Base-by-base conservation (phyloP, 2,797 vertebrate species). In the Oryzias sinensis region DNA sequence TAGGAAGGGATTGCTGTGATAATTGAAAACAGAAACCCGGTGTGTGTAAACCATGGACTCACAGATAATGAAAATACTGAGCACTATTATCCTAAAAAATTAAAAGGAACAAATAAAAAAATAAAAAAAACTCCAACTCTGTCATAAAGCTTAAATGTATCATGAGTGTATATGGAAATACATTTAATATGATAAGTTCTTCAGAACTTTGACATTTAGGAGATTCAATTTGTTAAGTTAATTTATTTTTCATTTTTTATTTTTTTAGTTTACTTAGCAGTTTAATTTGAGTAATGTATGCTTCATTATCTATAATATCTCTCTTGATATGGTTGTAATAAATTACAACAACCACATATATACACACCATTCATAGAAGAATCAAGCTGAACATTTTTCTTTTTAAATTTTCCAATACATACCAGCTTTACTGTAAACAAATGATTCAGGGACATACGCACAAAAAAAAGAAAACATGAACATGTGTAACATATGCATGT, bases 231-330 rank as follows among this genome's bases (percentile, higher is more conserved):
- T 54, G 72, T 53, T 45, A 29, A 75, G 51, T 68, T 62, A 60
- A 83, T 74, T 71, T 55, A 55, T 62, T 67, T 58, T 79, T 53
- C 77, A 77, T 83, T 76, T 78, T 79, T 85, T 66, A 78, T 79
- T 85, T 66, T 55, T 47, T 53, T 48, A 7, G 27, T 29, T 6
- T 6, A 29, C 6, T 29, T 6, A 29, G 27, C 27, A 29, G 27
- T 29, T 29, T 29, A 6, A 29, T 2, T 6, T 29, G 27, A 29
- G 1, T 7, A 29, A 44, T 44, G 6, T 2, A 17, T 44, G 2
- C 2, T 44, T 17, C 17, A 0, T 14, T 44, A 4, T 6, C 4
- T 18, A 6, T 44, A 7, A 2, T 18, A 17, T 44, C 17, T 18
- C 5, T 17, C 17, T 14, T 18, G 15, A 17, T 8, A n/a, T 44